phyloP scores from a whole-genome alignment of 92 coral and sea anemone genomes.

The Zoanthus solanderi region DNA sequence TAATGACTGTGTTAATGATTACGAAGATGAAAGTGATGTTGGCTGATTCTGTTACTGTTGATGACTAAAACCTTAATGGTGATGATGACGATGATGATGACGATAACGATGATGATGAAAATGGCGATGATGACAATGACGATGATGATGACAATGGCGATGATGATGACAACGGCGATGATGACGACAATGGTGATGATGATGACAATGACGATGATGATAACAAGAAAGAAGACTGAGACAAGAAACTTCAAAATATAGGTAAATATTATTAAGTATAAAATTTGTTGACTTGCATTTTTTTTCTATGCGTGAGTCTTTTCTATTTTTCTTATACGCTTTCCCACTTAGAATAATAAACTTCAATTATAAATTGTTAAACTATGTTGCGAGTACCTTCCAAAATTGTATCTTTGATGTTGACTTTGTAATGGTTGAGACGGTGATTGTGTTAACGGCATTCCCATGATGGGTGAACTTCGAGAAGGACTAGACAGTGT shows the following conservation, averaged over 20 bases:
- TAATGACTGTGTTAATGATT: background rate
- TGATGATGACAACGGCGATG: background rate
- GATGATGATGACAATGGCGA: background rate
- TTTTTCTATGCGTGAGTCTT: background rate
- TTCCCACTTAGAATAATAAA: no score
- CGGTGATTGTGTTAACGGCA: constrained; percentile 70
- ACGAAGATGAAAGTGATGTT: background rate
- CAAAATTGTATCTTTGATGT: constrained; percentile 64
- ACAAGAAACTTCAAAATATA: no score
- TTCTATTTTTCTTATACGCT: background rate
- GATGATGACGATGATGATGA: no score
- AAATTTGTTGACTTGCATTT: background rate
- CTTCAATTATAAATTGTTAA: background rate
- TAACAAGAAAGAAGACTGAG: background rate
- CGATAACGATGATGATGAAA: no score
- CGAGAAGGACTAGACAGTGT: constrained; percentile 80
- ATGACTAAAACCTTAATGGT: no score
- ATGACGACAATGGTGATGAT: background rate
- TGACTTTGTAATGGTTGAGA: constrained; percentile 70
- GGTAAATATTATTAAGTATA: background rate
- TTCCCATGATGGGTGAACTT: constrained; percentile 73
- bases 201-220: background rate
- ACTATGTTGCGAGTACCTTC: background rate
- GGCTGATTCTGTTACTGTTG: no score
- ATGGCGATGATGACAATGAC: background rate